These are phyloP conservation scores for Anthoscopus minutus DNA, from an alignment of 2,113 vertebrate genomes.

Conservation along the genomic window DNA sequence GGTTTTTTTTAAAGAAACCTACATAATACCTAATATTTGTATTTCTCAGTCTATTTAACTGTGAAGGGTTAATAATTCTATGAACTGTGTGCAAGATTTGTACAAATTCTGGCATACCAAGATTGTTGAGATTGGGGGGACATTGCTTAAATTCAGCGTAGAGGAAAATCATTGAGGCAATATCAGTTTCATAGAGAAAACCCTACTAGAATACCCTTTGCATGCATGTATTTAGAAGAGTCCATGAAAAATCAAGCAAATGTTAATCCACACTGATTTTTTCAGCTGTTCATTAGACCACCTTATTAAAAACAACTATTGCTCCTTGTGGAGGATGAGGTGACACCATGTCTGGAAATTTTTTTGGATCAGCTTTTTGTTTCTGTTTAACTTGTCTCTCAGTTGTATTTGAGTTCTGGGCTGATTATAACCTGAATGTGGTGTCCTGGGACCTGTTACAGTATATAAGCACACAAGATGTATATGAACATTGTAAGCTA, in stretches of 20 bases:
- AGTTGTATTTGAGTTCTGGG: slow-evolving; percentile 23
- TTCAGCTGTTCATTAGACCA: slow-evolving; percentile 49
- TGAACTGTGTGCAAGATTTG: not conserved
- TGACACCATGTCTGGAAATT: slow-evolving; percentile 54
- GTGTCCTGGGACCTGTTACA: slow-evolving; percentile 17
- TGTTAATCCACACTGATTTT: slow-evolving; percentile 40
- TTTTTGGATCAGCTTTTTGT: slow-evolving; percentile 42
- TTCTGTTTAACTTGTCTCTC: slow-evolving; percentile 48
- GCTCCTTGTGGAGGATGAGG: slow-evolving; percentile 34
- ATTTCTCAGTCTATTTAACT: slow-evolving; percentile 11
- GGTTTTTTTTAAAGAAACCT: not conserved
- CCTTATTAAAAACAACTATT: slow-evolving; percentile 41
- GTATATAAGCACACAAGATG: slow-evolving; percentile 23
- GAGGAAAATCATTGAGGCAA: not conserved
- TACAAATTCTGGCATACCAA: not conserved
- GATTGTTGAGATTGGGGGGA: not conserved
- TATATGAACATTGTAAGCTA: not conserved
- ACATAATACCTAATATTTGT: not conserved
- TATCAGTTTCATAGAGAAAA: not conserved
- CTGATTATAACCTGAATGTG: slow-evolving; percentile 35
- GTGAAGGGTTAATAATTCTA: not conserved
- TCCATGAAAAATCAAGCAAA: slow-evolving; percentile 34
- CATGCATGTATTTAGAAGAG: not conserved
- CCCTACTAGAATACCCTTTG: slow-evolving; percentile 1
- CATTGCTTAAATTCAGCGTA: not conserved